Percentiles rank a stretch among this genome's conserved stretches.
Conservation (phyloP, 1,140 invertebrate species). For the Cherax quadricarinatus region DNA sequence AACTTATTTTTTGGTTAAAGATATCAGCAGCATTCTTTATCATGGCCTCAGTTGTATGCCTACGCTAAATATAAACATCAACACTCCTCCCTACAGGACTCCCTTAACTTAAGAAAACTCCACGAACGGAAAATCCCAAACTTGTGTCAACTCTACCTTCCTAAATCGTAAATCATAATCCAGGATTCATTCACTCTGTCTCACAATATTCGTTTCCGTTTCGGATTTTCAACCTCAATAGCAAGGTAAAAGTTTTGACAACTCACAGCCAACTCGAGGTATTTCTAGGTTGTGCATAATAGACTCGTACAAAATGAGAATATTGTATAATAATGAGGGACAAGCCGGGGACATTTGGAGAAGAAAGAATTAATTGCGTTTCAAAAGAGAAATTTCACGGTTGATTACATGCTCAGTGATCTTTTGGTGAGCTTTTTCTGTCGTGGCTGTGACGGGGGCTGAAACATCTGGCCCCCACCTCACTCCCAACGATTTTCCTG, state of each 20-base stretch:
- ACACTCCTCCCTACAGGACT: too few species aligned
- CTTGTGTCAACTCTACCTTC: neutral
- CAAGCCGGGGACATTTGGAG: constrained; percentile 55
- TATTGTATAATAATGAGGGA: constrained; percentile 63
- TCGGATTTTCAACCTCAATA: neutral
- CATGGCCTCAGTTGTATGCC: too few species aligned
- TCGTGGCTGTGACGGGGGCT: neutral
- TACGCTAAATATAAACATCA: too few species aligned
- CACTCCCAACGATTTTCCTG: too few species aligned
- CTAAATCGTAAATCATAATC: too few species aligned
- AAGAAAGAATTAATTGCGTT: constrained; percentile 69
- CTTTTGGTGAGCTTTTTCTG: constrained; percentile 21
- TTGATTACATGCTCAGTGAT: constrained; percentile 65
- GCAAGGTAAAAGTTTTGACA: constrained; percentile 44
- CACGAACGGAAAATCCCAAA: neutral
- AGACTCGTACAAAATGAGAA: constrained; percentile 46
- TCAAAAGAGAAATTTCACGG: constrained; percentile 65
- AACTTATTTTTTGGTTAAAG: too few species aligned
- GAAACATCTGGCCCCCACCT: constrained; percentile 35
- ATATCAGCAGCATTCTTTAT: too few species aligned
- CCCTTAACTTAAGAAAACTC: too few species aligned
- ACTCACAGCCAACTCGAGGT: constrained; percentile 11
- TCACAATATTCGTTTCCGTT: neutral
- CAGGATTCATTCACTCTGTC: neutral
- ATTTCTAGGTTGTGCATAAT: constrained; percentile 25